Percentiles rank a stretch among this genome's conserved stretches.
These are phyloP conservation scores for Ciconia stormi DNA, from an alignment of 2,113 vertebrate species.

Conservation along the genomic window DNA sequence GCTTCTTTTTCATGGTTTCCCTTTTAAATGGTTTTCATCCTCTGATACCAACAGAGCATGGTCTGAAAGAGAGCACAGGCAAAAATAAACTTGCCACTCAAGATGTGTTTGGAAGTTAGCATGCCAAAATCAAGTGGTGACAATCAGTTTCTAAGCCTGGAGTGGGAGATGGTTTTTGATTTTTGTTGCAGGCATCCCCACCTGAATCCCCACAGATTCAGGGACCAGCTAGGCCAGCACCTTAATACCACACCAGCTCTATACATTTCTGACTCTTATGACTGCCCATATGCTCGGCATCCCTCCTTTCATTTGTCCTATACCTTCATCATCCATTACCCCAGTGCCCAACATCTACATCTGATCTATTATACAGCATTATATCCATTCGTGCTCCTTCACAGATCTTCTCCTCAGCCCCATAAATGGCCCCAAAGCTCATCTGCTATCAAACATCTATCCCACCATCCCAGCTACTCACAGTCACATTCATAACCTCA, in stretches of 20 bases:
- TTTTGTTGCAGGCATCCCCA: not conserved
- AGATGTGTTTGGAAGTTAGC: not conserved
- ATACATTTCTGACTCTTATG: not conserved
- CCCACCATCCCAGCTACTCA: not conserved
- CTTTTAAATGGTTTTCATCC: not conserved
- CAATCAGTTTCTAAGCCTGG: not conserved
- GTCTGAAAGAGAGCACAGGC: not conserved
- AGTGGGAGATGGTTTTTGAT: not conserved
- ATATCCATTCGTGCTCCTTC: not conserved
- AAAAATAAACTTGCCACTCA: not conserved
- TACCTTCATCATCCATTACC: not conserved
- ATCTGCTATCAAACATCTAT: not conserved
- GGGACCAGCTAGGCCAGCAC: not conserved
- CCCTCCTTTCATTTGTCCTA: not conserved
- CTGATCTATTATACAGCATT: not conserved
- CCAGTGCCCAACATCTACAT: not conserved
- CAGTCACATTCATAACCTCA: not conserved
- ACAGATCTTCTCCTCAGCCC: not conserved
- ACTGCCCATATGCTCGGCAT: not conserved
- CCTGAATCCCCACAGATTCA: not conserved
- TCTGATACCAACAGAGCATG: not conserved
- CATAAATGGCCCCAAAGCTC: not conserved
- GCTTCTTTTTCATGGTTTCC: not conserved
- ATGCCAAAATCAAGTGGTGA: not conserved
- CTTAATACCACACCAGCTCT: not conserved